Evolutionary conservation across 1,140 invertebrate genomes (phyloP).

Genomic region (Pseudobourletiella spinata): DNA sequence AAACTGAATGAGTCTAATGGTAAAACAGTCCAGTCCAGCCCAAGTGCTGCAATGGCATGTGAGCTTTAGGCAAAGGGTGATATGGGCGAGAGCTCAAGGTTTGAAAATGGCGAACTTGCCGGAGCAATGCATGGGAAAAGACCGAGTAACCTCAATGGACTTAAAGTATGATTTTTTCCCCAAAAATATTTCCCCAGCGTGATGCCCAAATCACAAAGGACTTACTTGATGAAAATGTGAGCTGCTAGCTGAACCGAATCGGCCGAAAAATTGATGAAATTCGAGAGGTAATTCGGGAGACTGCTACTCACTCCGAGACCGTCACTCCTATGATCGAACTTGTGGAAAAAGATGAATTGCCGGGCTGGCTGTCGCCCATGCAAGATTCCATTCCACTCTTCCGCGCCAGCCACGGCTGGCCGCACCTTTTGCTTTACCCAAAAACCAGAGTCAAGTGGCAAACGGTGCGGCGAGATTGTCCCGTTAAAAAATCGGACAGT

Average conservation of each 20-base stretch:
- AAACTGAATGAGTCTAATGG: no score
- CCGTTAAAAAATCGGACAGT: no score
- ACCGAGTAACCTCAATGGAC: background rate
- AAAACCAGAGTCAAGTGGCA: no score
- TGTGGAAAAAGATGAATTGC: background rate
- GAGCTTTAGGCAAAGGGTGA: no score
- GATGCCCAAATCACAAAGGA: background rate
- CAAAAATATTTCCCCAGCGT: background rate
- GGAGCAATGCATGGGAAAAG: background rate
- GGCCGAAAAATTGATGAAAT: background rate
- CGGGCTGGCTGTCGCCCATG: no score
- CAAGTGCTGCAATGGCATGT: no score
- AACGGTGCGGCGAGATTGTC: no score
- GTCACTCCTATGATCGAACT: background rate
- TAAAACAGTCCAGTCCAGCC: no score
- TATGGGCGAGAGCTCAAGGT: background rate
- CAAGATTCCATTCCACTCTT: background rate
- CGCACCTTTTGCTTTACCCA: background rate
- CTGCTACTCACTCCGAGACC: background rate
- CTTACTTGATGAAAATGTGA: background rate
- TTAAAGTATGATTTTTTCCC: background rate
- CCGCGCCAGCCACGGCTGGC: background rate
- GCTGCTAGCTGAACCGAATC: background rate
- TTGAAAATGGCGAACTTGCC: conserved; percentile 1
- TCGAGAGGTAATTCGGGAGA: background rate